A percentile compares a stretch with the other conserved stretches of the same genome.
Conservation (phyloP, 2,113 vertebrate genomes). For the Corvus hawaiiensis region DNA sequence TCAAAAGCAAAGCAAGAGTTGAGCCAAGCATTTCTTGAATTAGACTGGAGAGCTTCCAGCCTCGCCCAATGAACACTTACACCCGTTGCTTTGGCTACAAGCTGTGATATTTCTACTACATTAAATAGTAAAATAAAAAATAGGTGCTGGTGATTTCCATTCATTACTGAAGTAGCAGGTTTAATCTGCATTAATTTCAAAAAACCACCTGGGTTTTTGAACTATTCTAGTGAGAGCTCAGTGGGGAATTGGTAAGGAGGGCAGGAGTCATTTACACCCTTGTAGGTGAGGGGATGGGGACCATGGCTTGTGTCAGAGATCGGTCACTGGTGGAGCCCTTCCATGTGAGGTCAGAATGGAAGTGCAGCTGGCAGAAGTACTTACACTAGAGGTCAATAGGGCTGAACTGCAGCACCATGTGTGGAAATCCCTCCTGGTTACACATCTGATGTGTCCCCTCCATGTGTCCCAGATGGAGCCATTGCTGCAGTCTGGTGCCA, state of each 20-base stretch:
- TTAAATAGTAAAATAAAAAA: not conserved
- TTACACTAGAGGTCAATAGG: not conserved
- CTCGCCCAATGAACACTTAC: not conserved
- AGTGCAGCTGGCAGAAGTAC: not conserved
- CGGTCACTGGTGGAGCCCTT: fast-evolving
- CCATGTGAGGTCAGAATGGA: fast-evolving
- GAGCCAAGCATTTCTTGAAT: not conserved
- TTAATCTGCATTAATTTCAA: not conserved
- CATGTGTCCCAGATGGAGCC: fast-evolving
- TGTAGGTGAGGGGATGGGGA: too few relatives aligned
- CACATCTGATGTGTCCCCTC: not conserved
- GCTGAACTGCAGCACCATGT: not conserved
- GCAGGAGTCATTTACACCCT: not conserved
- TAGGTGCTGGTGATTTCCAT: not conserved
- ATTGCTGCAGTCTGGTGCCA: not conserved
- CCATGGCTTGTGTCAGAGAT: fast-evolving
- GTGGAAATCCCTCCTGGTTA: not conserved
- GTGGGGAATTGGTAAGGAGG: not conserved
- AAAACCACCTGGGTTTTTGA: not conserved
- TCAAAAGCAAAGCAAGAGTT: not conserved
- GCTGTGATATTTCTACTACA: not conserved
- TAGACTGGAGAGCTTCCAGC: not conserved
- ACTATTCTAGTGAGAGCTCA: not conserved
- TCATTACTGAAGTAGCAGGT: not conserved
- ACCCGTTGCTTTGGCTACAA: not conserved